A percentile compares a stretch with the other conserved stretches of the same genome.
Evolutionary conservation across 2,797 vertebrate species (phyloP).

Genomic region (Acrocephalus scirpaceus): DNA sequence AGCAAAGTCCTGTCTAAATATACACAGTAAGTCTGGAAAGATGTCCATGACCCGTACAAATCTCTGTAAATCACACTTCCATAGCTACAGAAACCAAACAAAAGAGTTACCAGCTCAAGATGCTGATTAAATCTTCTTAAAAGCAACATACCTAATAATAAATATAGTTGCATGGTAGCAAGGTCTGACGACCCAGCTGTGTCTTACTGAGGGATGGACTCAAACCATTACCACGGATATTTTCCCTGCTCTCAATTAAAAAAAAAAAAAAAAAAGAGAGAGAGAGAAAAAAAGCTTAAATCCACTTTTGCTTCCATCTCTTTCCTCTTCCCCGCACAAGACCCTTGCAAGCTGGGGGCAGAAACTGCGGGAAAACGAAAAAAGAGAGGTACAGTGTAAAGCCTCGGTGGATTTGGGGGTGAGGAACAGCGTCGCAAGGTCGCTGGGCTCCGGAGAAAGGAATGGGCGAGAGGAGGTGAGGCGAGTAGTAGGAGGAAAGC

Average conservation of each 20-base stretch:
- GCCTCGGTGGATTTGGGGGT: neutral
- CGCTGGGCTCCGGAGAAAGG: neutral
- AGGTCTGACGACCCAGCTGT: constrained; percentile 19
- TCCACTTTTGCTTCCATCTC: neutral
- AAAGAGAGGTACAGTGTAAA: neutral
- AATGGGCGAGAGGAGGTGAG: constrained; percentile 44
- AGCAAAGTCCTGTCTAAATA: constrained; percentile 92
- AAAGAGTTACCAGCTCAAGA: constrained; percentile 80
- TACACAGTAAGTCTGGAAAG: constrained; percentile 85
- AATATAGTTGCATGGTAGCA: constrained; percentile 64
- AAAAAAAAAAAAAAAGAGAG: neutral
- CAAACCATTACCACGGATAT: neutral
- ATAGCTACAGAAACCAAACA: constrained; percentile 85
- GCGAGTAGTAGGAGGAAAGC: constrained; percentile 28
- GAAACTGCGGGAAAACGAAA: neutral
- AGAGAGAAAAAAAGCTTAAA: neutral
- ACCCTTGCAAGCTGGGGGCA: neutral
- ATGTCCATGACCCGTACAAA: constrained; percentile 89
- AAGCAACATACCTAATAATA: constrained; percentile 78
- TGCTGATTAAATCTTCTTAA: constrained; percentile 81
- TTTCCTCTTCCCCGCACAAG: neutral
- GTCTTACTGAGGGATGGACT: neutral
- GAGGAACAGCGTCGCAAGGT: neutral
- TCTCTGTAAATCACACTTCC: constrained; percentile 92
- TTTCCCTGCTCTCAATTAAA: neutral